A percentile compares a stretch with the other conserved stretches of the same genome.
phyloP scores from a whole-genome alignment of 1,140 invertebrate species.

The Sesamia nonagrioides region DNA sequence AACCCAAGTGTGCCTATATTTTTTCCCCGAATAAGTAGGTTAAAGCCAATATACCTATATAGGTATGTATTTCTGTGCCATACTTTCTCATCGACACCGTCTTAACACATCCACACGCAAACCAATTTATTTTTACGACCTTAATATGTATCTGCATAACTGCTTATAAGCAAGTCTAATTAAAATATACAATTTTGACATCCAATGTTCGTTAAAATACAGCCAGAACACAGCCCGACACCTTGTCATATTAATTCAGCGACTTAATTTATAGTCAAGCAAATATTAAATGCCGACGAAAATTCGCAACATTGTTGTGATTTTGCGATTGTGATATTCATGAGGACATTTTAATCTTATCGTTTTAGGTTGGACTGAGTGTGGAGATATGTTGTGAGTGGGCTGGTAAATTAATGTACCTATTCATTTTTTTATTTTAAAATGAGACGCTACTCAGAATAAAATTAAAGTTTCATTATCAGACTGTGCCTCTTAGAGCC shows the following conservation, averaged over 20 bases:
- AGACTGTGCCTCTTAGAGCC: too few relatives aligned
- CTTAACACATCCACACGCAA: too few relatives aligned
- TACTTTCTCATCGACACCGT: too few relatives aligned
- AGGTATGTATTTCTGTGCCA: too few relatives aligned
- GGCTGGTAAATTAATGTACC: background rate
- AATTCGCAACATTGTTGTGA: constrained; percentile 70
- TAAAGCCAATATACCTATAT: too few relatives aligned
- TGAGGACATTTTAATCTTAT: constrained; percentile 67
- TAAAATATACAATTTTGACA: constrained; percentile 29
- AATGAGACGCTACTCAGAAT: background rate
- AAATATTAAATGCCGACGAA: constrained; percentile 59
- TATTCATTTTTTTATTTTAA: constrained; percentile 7
- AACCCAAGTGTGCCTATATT: too few relatives aligned
- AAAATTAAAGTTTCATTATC: too few relatives aligned
- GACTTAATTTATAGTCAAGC: constrained; percentile 67
- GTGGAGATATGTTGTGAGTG: background rate
- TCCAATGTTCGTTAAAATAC: constrained; percentile 24
- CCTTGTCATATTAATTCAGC: constrained; percentile 69
- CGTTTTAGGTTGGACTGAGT: constrained; percentile 3
- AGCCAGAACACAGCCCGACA: constrained; percentile 45
- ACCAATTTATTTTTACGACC: constrained; percentile 15
- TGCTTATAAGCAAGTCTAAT: constrained; percentile 15
- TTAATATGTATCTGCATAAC: background rate
- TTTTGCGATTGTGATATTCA: constrained; percentile 60
- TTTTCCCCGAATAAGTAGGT: too few relatives aligned